Conservation (phyloP, 2,113 vertebrate species). For the Dissostichus mawsoni region DNA sequence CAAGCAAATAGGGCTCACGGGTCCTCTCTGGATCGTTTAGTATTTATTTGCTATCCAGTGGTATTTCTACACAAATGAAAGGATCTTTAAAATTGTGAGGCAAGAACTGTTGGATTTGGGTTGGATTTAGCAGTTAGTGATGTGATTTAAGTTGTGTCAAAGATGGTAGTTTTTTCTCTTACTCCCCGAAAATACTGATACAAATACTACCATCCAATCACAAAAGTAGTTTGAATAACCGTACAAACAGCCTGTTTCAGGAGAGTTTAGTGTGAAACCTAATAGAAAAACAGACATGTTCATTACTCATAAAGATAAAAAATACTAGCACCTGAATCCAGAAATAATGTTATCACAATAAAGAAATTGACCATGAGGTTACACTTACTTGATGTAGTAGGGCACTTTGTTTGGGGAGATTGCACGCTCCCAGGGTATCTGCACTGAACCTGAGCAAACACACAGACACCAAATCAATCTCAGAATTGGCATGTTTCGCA, state of each 20-base stretch:
- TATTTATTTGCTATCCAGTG: background rate
- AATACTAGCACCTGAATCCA: background rate
- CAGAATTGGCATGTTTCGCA: conserved; percentile 58
- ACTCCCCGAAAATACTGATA: too few species aligned
- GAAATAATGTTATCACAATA: background rate
- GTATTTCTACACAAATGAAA: background rate
- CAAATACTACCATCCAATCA: background rate
- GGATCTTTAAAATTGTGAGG: background rate
- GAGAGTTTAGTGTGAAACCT: background rate
- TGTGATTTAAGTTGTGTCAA: background rate
- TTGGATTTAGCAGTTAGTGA: conserved; percentile 3
- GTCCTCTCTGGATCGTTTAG: conserved; percentile 9
- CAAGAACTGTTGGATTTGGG: background rate
- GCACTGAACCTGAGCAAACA: conserved; percentile 91
- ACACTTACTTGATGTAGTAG: conserved; percentile 98
- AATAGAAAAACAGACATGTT: background rate
- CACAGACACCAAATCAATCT: conserved; percentile 62
- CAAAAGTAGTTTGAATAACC: background rate
- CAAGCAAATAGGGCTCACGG: conserved; percentile 15
- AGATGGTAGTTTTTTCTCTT: background rate
- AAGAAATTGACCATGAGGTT: conserved; percentile 30
- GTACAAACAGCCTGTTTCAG: background rate
- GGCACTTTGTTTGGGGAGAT: conserved; percentile 99
- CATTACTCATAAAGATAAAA: background rate
- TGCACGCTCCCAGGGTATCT: conserved; percentile 97